Evolutionary conservation across 2,888 invertebrate genomes (phyloP), one percentile per base, ranked within the genome.

Genomic region (Syrphus vitripennis): DNA sequence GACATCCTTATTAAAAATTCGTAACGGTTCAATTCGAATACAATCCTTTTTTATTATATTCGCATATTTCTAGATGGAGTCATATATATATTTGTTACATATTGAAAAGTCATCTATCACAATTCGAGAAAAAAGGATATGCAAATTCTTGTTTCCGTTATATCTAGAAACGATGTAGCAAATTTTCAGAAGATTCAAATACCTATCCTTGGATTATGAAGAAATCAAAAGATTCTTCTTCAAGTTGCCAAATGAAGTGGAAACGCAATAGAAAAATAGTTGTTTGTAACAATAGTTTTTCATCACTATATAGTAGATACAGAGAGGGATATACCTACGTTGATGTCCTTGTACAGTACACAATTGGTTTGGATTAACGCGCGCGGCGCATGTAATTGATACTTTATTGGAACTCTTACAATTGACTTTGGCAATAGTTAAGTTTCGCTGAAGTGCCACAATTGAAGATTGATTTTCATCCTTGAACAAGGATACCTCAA

Each of bases 351-450:
- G 65, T 42, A 9, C n/a, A n/a, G n/a, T 5, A 24, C 14, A 57
- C 57, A 57, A 55, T 55, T 69, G 45, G 9, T 10, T 21, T 24
- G 9, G 57, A 67, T 34, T 24, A 50, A 57, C 12, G 59, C 40
- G 24, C 45, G 31, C 26, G 31, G 34, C 75, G 63, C 78, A 59
- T 87, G 86, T 78, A 87, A 87, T 87, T 82, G 86, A 87, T 87
- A 87, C 82, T 87, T 87, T 87, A 86, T 86, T 77, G 63, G 21
- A 29, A 79, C n/a, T 29, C 19, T 40, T 6, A 61, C 81, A 72
- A 78, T 78, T 74, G 83, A 79, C 61, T 83, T 70, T 37, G 50
- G 16, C 7, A 34, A 3, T 16, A 16, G 16, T 76, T 63, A 76
- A 67, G 6, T 48, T n/a, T 61, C 16, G 31, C 31, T 40, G 10